Conservation (phyloP, 2,797 vertebrate species). For the Lutjanus argentimaculatus region DNA sequence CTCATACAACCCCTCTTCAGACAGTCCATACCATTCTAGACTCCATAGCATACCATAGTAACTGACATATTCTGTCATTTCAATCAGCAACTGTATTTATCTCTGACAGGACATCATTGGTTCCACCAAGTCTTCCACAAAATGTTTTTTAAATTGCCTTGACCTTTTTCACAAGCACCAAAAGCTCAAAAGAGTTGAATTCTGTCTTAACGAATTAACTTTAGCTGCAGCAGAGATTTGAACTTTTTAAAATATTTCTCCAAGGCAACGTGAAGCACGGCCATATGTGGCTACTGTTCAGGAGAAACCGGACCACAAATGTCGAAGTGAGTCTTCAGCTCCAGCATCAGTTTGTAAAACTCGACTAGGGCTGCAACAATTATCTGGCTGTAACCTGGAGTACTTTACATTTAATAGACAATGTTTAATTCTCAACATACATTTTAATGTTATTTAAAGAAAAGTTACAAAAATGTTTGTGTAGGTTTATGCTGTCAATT, state of each 20-base stretch:
- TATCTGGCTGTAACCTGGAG: no score
- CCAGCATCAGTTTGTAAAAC: neutral
- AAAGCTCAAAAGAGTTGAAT: neutral
- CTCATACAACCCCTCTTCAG: no score
- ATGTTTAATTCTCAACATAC: no score
- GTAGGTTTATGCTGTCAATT: no score
- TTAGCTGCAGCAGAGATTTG: neutral
- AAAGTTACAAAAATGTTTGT: no score
- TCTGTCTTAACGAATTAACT: neutral
- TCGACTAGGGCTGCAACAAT: no score
- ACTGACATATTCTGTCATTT: neutral
- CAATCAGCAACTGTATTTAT: neutral
- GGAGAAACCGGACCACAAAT: neutral
- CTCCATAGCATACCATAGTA: no score
- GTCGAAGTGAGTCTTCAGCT: neutral
- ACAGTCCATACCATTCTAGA: no score
- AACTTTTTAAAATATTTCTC: neutral
- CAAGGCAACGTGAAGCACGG: neutral
- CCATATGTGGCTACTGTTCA: neutral
- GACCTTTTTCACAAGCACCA: neutral
- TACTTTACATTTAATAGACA: no score
- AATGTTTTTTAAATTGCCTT: neutral
- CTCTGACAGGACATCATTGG: neutral
- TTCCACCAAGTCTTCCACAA: neutral
- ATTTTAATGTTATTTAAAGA: no score